Evolutionary conservation across 2,797 vertebrate species (phyloP).

Genomic region (Cichlasoma orientale): DNA sequence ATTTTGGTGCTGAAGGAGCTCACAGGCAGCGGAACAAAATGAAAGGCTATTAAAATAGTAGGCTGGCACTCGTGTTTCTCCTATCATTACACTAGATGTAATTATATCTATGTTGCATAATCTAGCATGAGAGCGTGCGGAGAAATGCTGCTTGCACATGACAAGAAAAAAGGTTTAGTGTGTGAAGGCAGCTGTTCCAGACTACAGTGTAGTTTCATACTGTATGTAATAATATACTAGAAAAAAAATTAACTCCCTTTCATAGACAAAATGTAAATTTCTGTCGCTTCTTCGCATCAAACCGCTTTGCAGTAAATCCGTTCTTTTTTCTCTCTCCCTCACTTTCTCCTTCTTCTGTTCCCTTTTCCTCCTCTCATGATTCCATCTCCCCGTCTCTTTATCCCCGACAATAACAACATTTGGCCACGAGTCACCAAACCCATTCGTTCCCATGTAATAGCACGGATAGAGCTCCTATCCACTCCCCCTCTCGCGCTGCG

Average conservation of each 20-base stretch:
- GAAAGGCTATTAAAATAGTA: neutral
- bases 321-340: neutral
- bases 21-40: constrained; percentile 10
- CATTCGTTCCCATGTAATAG: constrained; percentile 57
- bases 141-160: constrained; percentile 15
- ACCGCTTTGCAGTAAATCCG: neutral
- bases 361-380: neutral
- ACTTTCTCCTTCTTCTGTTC: neutral
- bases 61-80: neutral
- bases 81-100: neutral
- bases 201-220: neutral
- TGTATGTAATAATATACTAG: neutral
- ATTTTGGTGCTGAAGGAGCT: neutral
- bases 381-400: constrained; percentile 33
- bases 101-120: constrained; percentile 44
- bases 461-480: constrained; percentile 28
- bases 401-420: constrained; percentile 75
- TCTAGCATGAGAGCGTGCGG: neutral
- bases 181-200: neutral
- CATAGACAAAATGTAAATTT: neutral
- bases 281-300: neutral
- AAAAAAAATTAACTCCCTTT: neutral
- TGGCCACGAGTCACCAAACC: constrained; percentile 73
- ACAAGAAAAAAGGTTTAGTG: constrained; percentile 1
- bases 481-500: constrained; percentile 15